phyloP scores from a whole-genome alignment of 30 jellyfish, hydroid and myxozoan species.

The Haliclystus octoradiatus region DNA sequence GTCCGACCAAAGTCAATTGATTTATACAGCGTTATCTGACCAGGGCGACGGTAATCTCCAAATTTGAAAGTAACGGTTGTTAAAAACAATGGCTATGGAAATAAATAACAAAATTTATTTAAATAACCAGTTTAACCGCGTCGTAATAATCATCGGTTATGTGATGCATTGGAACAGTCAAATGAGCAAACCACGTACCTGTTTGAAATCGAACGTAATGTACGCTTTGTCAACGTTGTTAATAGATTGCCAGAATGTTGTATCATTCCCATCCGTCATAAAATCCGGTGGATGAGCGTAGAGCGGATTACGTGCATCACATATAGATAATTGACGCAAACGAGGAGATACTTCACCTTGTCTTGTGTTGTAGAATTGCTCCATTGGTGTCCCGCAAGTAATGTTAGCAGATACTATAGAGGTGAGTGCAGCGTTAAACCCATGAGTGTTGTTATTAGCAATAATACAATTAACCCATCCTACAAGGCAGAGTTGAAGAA shows the following conservation, averaged over 20 bases:
- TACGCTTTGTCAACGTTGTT: conserved; percentile 34
- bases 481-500: no score
- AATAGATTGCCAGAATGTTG: conserved; percentile 44
- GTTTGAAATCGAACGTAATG: conserved; percentile 10
- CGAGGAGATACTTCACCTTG: conserved; percentile 80
- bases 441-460: conserved; percentile 5
- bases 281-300: conserved; percentile 32
- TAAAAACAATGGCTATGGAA: conserved; percentile 32
- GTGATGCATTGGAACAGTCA: no score
- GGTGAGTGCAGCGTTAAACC: conserved; percentile 16
- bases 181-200: conserved; percentile 11
- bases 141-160: no score
- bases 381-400: conserved; percentile 96
- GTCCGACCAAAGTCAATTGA: conserved; percentile 35
- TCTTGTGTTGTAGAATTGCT: conserved; percentile 79
- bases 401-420: conserved; percentile 48
- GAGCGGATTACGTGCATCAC: conserved; percentile 37
- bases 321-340: conserved; percentile 17
- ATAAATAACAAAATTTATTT: neutral
- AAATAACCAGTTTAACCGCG: no score
- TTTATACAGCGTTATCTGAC: conserved; percentile 38
- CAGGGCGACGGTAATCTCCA: conserved; percentile 62
- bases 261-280: conserved; percentile 31
- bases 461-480: no score
- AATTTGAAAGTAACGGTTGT: conserved; percentile 18